Percentiles rank a stretch among this genome's conserved stretches.
Evolutionary conservation across 2,888 invertebrate genomes (phyloP).

Genomic region (Lochmaea capreae): DNA sequence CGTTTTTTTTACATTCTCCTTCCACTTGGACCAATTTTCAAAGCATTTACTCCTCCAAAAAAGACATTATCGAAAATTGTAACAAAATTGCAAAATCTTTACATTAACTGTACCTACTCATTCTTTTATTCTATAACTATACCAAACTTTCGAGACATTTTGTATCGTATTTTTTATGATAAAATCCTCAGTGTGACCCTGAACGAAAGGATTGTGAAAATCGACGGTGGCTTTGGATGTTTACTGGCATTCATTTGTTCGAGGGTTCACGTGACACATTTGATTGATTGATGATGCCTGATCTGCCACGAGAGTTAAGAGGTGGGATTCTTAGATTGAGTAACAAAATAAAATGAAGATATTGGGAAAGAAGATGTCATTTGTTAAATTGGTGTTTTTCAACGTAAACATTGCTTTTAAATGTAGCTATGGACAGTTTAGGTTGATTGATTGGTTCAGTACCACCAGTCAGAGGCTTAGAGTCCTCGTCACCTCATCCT

Average conservation of each 20-base stretch:
- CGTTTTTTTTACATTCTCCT: too few relatives aligned
- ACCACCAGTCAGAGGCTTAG: too few relatives aligned
- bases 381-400: not conserved
- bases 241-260: conserved; percentile 12
- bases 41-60: too few relatives aligned
- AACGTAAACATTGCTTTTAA: not conserved
- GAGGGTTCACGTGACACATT: conserved; percentile 23
- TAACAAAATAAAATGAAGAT: not conserved
- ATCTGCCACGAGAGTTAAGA: not conserved
- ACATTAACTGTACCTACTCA: too few relatives aligned
- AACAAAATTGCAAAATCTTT: too few relatives aligned
- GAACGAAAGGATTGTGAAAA: conserved; percentile 24
- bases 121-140: not conserved
- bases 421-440: too few relatives aligned
- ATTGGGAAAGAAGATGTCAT: not conserved
- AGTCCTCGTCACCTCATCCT: too few relatives aligned
- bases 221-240: conserved; percentile 21
- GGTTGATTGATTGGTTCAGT: too few relatives aligned
- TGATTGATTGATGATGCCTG: conserved; percentile 15
- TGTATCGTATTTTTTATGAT: not conserved
- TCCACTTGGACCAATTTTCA: too few relatives aligned
- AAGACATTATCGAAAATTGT: too few relatives aligned
- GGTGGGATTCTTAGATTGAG: not conserved
- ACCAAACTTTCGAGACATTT: not conserved
- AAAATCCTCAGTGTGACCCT: not conserved